These are phyloP conservation scores for Oophaga sylvatica DNA, from an alignment of 2,797 vertebrate genomes.

Conservation along the genomic window DNA sequence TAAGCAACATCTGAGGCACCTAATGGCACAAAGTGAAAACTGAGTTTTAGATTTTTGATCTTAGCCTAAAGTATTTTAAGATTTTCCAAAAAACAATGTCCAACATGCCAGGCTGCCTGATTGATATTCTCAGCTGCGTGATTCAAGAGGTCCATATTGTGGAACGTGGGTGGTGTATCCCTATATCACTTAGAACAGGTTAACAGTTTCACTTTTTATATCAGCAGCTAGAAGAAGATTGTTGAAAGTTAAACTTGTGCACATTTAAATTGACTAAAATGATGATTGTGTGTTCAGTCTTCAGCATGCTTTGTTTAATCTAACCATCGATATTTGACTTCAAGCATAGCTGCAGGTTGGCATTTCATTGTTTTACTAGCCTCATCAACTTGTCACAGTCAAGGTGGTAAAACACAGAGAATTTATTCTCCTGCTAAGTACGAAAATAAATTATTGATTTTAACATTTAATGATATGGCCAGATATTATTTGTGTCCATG, in stretches of 20 bases:
- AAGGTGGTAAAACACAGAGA: slow-evolving; percentile 54
- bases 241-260: background rate
- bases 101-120: background rate
- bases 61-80: background rate
- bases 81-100: background rate
- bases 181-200: background rate
- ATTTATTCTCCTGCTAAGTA: slow-evolving; percentile 54
- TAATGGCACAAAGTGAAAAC: no score
- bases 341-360: slow-evolving; percentile 38
- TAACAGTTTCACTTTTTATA: background rate
- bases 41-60: no score
- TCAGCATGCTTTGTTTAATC: slow-evolving; percentile 47
- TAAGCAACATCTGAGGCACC: background rate
- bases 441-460: slow-evolving; percentile 59
- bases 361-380: slow-evolving; percentile 53
- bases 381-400: slow-evolving; percentile 54
- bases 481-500: slow-evolving; percentile 32
- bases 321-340: slow-evolving; percentile 50
- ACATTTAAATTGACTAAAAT: slow-evolving; percentile 32
- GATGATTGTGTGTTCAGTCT: slow-evolving; percentile 21
- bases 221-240: background rate
- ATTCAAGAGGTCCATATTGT: background rate
- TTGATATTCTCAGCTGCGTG: background rate
- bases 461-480: slow-evolving; percentile 47
- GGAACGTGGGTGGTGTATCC: background rate